Evolutionary conservation across 2,797 vertebrate genomes (phyloP), one percentile per base, ranked within the genome.

Genomic region (Falco peregrinus): DNA sequence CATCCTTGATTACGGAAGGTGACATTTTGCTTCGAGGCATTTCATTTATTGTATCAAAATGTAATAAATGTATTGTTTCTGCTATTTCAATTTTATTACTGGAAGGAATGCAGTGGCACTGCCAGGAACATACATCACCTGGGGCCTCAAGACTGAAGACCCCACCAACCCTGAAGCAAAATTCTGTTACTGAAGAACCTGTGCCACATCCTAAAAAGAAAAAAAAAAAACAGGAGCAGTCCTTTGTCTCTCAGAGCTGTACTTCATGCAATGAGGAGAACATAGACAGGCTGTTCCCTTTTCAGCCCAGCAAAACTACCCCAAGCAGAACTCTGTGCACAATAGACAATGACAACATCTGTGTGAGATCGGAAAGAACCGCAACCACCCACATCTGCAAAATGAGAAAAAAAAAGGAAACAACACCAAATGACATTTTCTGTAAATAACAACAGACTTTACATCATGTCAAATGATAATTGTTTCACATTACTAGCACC

Each of bases 321-420:
- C 89, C 86, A 47, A 91, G 73, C 85, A 93, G 69, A 54, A 48
- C 56, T 25, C 57, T 17, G 31, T 22, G 61, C 70, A 97, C 96
- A 94, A 96, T 87, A 70, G 80, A 95, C 90, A 94, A 97, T 92
- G 92, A 60, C 93, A 95, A 93, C 87, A 96, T 95, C 91, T 91
- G 87, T 80, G 91, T 8, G 78, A 83, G 68, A 95, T 76, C 69
- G 47, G 91, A 93, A 92, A 93, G 95, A 91, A 75, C 70, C 63
- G 61, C 84, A 77, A 80, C 35, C 41, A 70, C 63, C 61, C 91
- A 82, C 87, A 94, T 95, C 94, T 95, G 93, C 90, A 91, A 53
- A 81, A 53, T 1, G 3, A 57, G 61, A 16, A 45, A 84, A 93
- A 93, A 93, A 89, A 75, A 91, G 70, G 80, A 87, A 90, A 87